Conservation (phyloP, 1,140 invertebrate genomes). For the Maconellicoccus hirsutus region DNA sequence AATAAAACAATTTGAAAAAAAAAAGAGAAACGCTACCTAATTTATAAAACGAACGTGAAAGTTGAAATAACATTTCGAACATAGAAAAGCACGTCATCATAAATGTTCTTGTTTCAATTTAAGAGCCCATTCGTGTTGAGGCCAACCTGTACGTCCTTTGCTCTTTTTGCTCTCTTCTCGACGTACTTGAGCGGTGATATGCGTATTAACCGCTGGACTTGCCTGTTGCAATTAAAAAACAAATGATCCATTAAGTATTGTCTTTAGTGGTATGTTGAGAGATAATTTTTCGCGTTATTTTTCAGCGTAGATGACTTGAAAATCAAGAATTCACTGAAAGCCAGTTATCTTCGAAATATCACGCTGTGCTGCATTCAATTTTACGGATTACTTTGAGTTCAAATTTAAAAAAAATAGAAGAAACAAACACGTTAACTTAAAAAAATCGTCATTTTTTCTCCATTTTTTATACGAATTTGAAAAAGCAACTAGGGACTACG, state of each 20-base stretch:
- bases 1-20: no score
- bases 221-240: no score
- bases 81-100: background rate
- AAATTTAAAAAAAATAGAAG: background rate
- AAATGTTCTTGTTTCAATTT: constrained; percentile 66
- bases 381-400: background rate
- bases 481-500: no score
- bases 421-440: no score
- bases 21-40: no score
- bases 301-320: background rate
- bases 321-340: background rate
- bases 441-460: no score
- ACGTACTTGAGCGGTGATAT: background rate
- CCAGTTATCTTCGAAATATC: background rate
- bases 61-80: no score
- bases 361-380: background rate
- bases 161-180: constrained; percentile 34
- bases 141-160: constrained; percentile 85
- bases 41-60: no score
- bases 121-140: constrained; percentile 86
- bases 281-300: background rate
- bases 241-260: no score
- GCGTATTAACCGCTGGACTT: no score
- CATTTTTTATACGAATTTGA: no score
- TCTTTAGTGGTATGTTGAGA: no score